Evolutionary conservation across 2,797 vertebrate species (phyloP).

Genomic region (Tokudaia tokunoshimensis): DNA sequence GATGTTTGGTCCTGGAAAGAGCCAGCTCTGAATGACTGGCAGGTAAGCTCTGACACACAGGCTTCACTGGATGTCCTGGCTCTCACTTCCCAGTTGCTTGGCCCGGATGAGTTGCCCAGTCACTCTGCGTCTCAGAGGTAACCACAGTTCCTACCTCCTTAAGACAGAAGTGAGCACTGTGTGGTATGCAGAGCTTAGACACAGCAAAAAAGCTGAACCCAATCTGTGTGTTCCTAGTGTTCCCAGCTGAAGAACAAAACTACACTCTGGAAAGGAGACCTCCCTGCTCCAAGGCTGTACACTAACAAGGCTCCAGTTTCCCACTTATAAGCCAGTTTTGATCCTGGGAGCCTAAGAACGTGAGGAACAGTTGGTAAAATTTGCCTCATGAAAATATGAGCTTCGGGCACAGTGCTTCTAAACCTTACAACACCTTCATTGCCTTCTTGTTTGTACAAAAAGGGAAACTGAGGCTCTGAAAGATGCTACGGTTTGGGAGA

Average conservation of each 20-base stretch:
- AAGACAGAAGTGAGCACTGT: neutral
- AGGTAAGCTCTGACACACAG: neutral
- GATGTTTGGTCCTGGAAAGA: neutral
- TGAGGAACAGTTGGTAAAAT: neutral
- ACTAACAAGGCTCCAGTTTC: neutral
- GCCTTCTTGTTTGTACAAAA: neutral
- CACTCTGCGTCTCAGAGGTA: neutral
- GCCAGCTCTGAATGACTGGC: no score
- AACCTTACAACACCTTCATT: neutral
- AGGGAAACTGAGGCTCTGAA: neutral
- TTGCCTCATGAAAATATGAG: neutral
- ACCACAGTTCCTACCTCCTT: neutral
- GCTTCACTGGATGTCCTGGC: fast-evolving
- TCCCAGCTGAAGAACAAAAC: neutral
- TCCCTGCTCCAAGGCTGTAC: neutral
- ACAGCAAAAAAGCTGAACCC: neutral
- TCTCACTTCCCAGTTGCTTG: neutral
- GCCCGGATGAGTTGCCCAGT: no score
- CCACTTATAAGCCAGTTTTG: neutral
- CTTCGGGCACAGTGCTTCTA: neutral
- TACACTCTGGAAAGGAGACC: neutral
- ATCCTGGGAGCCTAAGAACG: neutral
- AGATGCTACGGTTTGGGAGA: neutral
- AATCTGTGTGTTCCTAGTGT: fast-evolving
- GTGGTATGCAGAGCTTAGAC: neutral